Base-by-base conservation (phyloP, 2,888 invertebrate genomes). In the Drosophila fulvimacula region DNA sequence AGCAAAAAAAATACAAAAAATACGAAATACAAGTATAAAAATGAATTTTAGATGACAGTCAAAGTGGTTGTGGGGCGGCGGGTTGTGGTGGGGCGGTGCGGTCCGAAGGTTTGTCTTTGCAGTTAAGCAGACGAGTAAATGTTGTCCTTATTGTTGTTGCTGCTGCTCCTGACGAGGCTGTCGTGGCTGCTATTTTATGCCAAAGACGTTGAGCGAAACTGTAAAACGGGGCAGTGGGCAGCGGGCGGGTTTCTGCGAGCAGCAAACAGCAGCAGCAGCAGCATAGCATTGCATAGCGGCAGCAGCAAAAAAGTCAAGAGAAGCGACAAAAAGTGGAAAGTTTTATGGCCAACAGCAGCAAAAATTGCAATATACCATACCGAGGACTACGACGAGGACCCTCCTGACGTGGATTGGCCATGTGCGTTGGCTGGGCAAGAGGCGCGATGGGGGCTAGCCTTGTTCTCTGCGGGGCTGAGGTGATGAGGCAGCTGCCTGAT, bases 21-120 rank as follows among this genome's bases (percentile, higher is more conserved):
- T 51, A 63, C 71, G 76, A 82, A 76, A 89, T 83, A 89, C 81
- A 81, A 88, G 81, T 85, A 90, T 89, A 88, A 88, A 88, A 88
- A 88, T 88, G 90, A 90, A 88, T 88, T 89, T 88, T 90, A 88
- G 87, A 88, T 88, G 87, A 90, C 90, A 90, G 86, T 85, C 77
- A 82, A 82, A 83, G 87, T 88, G 79, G 52, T 62, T 38, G 62
- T 41, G 55, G 19, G 15, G 30, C 81, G 73, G 66, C 55, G 55
- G 17, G n/a, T 44, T 55, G 30, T 3, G 30, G 10, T 30, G 30
- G 67, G 17, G 64, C 42, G 63, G 55, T 58, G 76, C 38, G 65
- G 51, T 68, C 57, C 60, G 57, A 65, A 70, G 90, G 90, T 89
- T 86, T 90, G 84, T 87, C 89, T 85, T 90, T 90, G 73, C 90